Evolutionary conservation across 1,140 invertebrate genomes (phyloP), one percentile per base, ranked within the genome.

Genomic region (Asobara japonica): DNA sequence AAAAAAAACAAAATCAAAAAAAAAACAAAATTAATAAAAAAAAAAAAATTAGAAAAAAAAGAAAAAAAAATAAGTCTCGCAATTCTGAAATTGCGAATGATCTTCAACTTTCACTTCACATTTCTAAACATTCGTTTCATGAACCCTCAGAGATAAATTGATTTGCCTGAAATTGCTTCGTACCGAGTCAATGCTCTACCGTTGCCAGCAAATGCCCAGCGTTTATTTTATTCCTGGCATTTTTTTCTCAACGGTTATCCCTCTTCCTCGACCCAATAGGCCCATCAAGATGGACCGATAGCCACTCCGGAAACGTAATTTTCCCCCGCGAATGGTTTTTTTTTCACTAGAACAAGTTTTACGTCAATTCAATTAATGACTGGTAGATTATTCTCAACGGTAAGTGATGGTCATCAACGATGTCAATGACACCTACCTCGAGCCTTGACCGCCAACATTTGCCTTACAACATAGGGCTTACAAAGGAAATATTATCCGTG

Each of bases 391-490:
- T 56, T 56, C 38, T 25, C 60, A 38, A 22, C 27, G 56, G 38
- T 62, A 65, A 71, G 60, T 31, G 60, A 18, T 62, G 51, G 31
- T 71, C 36, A 38, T 38, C 36, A 65, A 71, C 77, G 78, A 81
- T 82, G 80, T 82, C 80, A 82, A 81, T 82, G 80, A 82, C 80
- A 72, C 80, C 68, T 38, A 33, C 65, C 36, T 56, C 70, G 73
- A 82, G 71, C 80, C 80, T 82, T 82, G 80, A 82, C 80, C 79
- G 79, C 80, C 51, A 81, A 80, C 76, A 79, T 82, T 71, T 78
- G 72, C 77, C 74, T 2, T 38, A 8, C 36, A 38, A 10, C 36
- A 3, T 38, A 38, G 36, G 36, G 8, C n/a, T n/a, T 38, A 7
- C 36, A 38, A 38, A 38, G 2, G 36, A 38, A 38, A 38, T 3